These are phyloP conservation scores for Masnerella sp. DNA, from an alignment of 2,888 invertebrate genomes.

Conservation along the genomic window DNA sequence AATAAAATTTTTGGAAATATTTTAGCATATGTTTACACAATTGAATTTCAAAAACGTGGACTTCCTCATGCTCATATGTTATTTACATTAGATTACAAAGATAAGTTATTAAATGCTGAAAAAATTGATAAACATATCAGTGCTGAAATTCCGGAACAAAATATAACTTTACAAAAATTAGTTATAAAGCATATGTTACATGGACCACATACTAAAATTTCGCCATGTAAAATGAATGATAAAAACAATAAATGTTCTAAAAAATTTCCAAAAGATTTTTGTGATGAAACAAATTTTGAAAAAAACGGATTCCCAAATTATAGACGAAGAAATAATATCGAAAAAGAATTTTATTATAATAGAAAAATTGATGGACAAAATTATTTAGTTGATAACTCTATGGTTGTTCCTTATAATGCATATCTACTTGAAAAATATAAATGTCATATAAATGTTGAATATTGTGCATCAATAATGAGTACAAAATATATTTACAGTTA, in stretches of 20 bases:
- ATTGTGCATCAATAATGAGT: slow-evolving; percentile 56
- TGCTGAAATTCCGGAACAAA: slow-evolving; percentile 11
- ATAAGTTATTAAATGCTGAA: slow-evolving; percentile 2
- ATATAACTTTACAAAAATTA: slow-evolving; percentile 2
- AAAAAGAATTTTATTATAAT: slow-evolving; percentile 4
- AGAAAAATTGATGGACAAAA: not conserved
- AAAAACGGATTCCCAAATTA: slow-evolving; percentile 11
- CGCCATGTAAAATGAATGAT: not conserved
- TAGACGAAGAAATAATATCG: not conserved
- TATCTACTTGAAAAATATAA: slow-evolving; percentile 40
- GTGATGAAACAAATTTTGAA: slow-evolving; percentile 6
- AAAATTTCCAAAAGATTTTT: slow-evolving; percentile 16
- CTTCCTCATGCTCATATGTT: too few relatives aligned
- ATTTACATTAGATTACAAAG: slow-evolving; percentile 12
- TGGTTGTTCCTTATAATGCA: slow-evolving; percentile 27
- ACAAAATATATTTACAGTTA: too few relatives aligned
- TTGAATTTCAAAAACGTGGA: too few relatives aligned
- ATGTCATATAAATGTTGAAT: slow-evolving; percentile 55
- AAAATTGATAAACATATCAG: slow-evolving; percentile 7
- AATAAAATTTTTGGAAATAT: slow-evolving; percentile 5
- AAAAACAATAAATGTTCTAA: slow-evolving; percentile 2
- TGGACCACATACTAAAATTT: slow-evolving; percentile 1
- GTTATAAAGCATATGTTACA: slow-evolving; percentile 12
- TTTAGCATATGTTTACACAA: slow-evolving; percentile 8
- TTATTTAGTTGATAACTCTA: not conserved